Conservation (phyloP, 2,888 invertebrate genomes). For the Thereva unica region DNA sequence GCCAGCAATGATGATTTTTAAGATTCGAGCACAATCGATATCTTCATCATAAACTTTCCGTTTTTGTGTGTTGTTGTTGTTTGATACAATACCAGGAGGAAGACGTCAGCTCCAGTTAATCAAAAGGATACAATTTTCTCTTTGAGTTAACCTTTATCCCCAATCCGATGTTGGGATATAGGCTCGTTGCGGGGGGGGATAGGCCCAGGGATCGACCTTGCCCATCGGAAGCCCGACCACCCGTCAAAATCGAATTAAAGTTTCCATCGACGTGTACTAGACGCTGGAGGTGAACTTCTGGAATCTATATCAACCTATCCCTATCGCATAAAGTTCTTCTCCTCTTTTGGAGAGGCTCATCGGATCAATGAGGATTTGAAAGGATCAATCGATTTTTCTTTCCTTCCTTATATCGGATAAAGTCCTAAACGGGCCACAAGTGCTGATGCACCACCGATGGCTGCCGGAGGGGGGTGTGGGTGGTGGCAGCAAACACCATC, state of each 20-base stretch:
- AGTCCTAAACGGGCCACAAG: not conserved
- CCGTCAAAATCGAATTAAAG: conserved; percentile 34
- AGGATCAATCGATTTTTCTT: conserved; percentile 23
- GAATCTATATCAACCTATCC: conserved; percentile 11
- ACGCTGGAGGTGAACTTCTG: conserved; percentile 9
- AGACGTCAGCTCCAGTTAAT: too few relatives aligned
- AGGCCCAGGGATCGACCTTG: not conserved
- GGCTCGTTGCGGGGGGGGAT: too few relatives aligned
- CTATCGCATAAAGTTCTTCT: conserved; percentile 16
- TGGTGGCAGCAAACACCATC: not conserved
- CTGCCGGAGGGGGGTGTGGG: too few relatives aligned
- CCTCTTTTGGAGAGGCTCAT: conserved; percentile 15
- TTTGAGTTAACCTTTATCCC: too few relatives aligned
- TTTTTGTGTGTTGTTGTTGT: too few relatives aligned
- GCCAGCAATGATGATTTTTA: too few relatives aligned
- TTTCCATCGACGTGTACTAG: conserved; percentile 12
- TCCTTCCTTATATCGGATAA: conserved; percentile 23
- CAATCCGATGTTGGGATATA: too few relatives aligned
- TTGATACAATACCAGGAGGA: too few relatives aligned
- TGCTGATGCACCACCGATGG: too few relatives aligned
- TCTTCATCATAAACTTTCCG: too few relatives aligned
- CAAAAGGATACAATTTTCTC: too few relatives aligned
- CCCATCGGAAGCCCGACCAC: conserved; percentile 23
- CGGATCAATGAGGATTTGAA: conserved; percentile 31
- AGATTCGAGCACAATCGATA: too few relatives aligned